A percentile compares a stretch with the other conserved stretches of the same genome.
Conservation (phyloP, 2,113 vertebrate genomes). For the Labeo rohita region DNA sequence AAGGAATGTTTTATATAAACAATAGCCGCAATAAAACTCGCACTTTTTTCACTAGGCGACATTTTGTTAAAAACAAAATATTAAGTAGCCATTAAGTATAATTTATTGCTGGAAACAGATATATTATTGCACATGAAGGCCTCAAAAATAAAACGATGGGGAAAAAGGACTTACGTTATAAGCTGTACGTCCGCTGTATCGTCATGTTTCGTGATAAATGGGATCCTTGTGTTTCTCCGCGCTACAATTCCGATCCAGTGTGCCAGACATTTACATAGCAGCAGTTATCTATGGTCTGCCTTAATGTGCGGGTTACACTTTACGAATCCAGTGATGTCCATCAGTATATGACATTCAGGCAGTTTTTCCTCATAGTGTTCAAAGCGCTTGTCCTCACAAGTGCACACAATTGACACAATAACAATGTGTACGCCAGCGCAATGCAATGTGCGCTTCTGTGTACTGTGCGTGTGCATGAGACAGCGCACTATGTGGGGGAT, state of each 20-base stretch:
- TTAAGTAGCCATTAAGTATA: slow-evolving; percentile 5
- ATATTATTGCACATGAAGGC: slow-evolving; percentile 44
- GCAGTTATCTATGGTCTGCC: slow-evolving; percentile 33
- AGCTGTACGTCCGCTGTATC: slow-evolving; percentile 62
- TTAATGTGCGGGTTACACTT: slow-evolving; percentile 13
- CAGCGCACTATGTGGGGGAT: background rate
- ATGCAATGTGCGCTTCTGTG: slow-evolving; percentile 65
- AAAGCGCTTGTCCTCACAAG: slow-evolving; percentile 36
- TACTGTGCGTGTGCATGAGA: slow-evolving; percentile 55
- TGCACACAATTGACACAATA: slow-evolving; percentile 64
- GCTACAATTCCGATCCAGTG: slow-evolving; percentile 60
- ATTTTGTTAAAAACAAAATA: slow-evolving; percentile 18
- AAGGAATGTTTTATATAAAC: background rate
- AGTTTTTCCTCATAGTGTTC: background rate
- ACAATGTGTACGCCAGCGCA: slow-evolving; percentile 65
- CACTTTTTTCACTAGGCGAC: background rate
- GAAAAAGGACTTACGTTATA: slow-evolving; percentile 74
- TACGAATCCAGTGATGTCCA: slow-evolving; percentile 19
- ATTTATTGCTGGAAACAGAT: slow-evolving; percentile 1
- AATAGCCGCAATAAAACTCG: background rate
- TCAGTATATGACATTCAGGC: background rate
- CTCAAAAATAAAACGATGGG: slow-evolving; percentile 26
- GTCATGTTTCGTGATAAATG: slow-evolving; percentile 64
- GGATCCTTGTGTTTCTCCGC: slow-evolving; percentile 61
- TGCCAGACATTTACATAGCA: slow-evolving; percentile 63